A percentile compares a stretch with the other conserved stretches of the same genome.
phyloP scores from a whole-genome alignment of 2,797 vertebrate species.

The Antrozous pallidus region DNA sequence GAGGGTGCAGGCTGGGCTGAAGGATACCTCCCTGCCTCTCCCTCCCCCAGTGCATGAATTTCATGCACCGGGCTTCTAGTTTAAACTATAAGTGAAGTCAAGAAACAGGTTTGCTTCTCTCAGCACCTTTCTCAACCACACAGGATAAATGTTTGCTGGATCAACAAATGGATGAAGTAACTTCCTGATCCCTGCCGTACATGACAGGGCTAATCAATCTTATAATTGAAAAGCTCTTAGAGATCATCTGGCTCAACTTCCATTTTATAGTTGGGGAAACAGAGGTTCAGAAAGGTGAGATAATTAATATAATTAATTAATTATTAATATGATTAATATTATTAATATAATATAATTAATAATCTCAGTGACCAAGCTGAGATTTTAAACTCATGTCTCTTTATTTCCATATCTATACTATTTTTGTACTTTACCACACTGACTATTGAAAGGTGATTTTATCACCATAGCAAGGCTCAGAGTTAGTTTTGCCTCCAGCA shows the following conservation, averaged over 20 bases:
- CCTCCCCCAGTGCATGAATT: too few relatives aligned
- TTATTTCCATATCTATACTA: not conserved
- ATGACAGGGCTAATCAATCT: not conserved
- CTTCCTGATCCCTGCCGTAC: not conserved
- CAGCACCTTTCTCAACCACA: not conserved
- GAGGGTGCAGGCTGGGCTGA: too few relatives aligned
- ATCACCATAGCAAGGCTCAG: not conserved
- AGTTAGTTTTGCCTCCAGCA: not conserved
- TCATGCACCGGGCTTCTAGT: too few relatives aligned
- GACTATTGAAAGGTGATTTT: conserved; percentile 17
- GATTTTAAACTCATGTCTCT: conserved; percentile 12
- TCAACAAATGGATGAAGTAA: not conserved
- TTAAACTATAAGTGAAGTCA: conserved; percentile 3
- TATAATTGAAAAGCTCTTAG: not conserved
- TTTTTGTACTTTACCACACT: not conserved
- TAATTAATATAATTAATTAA: too few relatives aligned
- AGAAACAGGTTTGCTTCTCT: not conserved
- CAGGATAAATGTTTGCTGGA: conserved; percentile 21
- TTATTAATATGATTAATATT: too few relatives aligned
- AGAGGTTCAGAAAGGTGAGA: not conserved
- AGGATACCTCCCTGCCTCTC: too few relatives aligned
- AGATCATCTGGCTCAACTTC: not conserved
- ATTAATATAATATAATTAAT: too few relatives aligned
- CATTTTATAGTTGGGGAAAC: conserved; percentile 27
- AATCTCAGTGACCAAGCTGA: not conserved